Evolutionary conservation across 2,113 vertebrate species (phyloP).

Genomic region (Pachycephala philippinensis): DNA sequence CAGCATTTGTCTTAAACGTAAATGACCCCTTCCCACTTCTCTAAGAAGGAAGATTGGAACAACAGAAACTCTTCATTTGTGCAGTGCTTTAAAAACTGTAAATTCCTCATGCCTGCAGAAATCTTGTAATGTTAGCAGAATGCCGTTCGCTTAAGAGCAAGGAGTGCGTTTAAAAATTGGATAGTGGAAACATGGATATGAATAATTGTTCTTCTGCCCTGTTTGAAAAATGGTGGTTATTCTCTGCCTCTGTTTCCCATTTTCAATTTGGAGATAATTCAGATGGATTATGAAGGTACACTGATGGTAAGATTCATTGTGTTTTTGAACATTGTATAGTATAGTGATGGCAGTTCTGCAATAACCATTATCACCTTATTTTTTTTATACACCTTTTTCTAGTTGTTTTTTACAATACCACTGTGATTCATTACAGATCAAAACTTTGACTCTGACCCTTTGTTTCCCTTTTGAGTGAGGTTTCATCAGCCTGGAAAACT

Average conservation of each 20-base stretch:
- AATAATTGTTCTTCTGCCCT: neutral
- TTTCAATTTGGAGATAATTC: neutral
- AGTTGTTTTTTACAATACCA: neutral
- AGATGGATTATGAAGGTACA: neutral
- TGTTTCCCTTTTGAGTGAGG: neutral
- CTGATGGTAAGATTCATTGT: neutral
- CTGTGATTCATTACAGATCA: neutral
- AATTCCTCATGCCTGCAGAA: neutral
- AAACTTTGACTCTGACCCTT: neutral
- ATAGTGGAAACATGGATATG: neutral
- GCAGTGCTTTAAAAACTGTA: neutral
- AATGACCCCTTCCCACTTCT: neutral
- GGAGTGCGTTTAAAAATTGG: neutral
- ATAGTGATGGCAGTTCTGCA: neutral
- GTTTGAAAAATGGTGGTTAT: neutral
- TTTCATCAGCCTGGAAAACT: neutral
- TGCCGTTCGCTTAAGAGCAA: neutral
- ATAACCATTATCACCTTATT: neutral
- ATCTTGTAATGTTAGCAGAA: neutral
- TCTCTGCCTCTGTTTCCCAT: neutral
- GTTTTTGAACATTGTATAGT: neutral
- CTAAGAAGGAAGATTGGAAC: neutral
- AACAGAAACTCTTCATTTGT: neutral
- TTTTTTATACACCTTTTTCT: neutral
- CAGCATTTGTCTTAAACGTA: neutral